phyloP scores from a whole-genome alignment of 2,797 vertebrate genomes.

The Loriculus beryllinus region DNA sequence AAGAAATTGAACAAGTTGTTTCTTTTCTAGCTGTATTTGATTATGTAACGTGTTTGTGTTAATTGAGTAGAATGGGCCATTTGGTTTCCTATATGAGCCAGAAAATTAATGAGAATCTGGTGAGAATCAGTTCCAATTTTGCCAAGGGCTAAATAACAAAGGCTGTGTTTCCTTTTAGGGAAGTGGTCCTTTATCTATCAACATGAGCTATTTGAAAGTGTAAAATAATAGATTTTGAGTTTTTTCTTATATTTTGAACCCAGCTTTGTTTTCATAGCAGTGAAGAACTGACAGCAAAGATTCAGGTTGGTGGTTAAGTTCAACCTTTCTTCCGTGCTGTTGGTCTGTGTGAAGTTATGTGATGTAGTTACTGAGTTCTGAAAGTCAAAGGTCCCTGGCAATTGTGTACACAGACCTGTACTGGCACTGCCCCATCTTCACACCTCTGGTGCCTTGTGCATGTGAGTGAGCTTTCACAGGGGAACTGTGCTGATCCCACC shows the following conservation, averaged over 20 bases:
- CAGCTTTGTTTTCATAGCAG: not conserved
- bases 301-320: not conserved
- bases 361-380: not conserved
- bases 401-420: not conserved
- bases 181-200: not conserved
- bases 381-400: not conserved
- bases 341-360: not conserved
- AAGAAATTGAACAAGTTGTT: not conserved
- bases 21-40: not conserved
- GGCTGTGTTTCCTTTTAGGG: not conserved
- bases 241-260: not conserved
- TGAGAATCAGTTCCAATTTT: not conserved
- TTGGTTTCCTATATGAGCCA: not conserved
- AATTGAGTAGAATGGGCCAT: not conserved
- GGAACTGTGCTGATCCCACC: not conserved
- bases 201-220: not conserved
- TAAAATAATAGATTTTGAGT: not conserved
- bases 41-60: not conserved
- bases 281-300: not conserved
- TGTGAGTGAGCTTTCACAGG: fast-evolving
- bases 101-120: not conserved
- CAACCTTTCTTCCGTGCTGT: not conserved
- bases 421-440: fast-evolving
- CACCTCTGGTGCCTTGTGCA: not conserved
- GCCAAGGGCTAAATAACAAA: not conserved